Evolutionary conservation across 2,888 invertebrate genomes (phyloP).

Genomic region (Entomobrya proxima): DNA sequence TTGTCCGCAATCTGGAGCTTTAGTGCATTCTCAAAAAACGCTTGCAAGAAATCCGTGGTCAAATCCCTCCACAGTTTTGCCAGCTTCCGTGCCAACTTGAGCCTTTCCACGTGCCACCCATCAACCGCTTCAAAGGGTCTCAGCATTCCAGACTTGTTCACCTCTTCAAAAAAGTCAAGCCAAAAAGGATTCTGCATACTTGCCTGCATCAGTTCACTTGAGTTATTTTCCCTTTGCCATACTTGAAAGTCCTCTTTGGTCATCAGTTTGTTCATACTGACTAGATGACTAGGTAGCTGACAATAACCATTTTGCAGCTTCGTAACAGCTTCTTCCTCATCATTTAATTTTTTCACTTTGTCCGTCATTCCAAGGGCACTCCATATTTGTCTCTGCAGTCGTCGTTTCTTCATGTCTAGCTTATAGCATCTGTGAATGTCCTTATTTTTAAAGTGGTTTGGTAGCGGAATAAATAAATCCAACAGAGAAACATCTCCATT

Average conservation of each 20-base stretch:
- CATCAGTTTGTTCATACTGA: not conserved
- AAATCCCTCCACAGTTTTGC: constrained; percentile 24
- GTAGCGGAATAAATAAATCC: not conserved
- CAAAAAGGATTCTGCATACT: not conserved
- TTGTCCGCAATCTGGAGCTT: not conserved
- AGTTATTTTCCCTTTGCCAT: not conserved
- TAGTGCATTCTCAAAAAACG: constrained; percentile 2
- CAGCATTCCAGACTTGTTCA: not conserved
- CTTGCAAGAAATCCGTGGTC: constrained; percentile 14
- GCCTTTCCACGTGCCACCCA: not conserved
- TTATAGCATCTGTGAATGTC: not conserved
- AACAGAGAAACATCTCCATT: not conserved
- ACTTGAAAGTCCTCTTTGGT: not conserved
- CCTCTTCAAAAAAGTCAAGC: not conserved
- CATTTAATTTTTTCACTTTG: too few species aligned
- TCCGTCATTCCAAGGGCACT: not conserved
- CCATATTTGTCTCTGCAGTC: not conserved
- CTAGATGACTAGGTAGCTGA: not conserved
- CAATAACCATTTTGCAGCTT: not conserved
- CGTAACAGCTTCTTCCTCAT: too few species aligned
- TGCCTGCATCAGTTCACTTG: not conserved
- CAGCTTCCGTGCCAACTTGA: not conserved
- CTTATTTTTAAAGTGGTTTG: not conserved
- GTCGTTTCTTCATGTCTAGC: not conserved
- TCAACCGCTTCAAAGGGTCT: not conserved